phyloP scores from a whole-genome alignment of 2,797 vertebrate genomes.

The Artibeus jamaicensis region DNA sequence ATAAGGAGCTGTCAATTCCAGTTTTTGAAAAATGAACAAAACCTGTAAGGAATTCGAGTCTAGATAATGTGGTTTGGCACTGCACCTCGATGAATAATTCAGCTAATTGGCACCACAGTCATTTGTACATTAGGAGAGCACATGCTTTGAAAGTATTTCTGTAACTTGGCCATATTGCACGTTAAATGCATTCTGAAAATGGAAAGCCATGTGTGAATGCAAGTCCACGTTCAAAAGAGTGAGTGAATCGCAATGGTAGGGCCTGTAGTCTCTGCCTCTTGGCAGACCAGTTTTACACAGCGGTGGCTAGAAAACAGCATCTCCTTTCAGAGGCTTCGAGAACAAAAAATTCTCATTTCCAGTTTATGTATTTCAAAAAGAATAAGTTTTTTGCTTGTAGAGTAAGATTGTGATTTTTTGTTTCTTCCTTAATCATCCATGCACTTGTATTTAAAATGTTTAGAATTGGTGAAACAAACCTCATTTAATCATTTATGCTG shows the following conservation, averaged over 20 bases:
- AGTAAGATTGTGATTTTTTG: background rate
- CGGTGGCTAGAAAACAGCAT: background rate
- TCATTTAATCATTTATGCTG: background rate
- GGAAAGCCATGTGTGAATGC: background rate
- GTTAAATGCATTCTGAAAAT: slow-evolving; percentile 14
- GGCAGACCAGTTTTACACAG: background rate
- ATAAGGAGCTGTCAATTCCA: slow-evolving; percentile 21
- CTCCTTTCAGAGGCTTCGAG: background rate
- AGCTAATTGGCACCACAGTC: slow-evolving; percentile 53
- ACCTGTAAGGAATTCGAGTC: slow-evolving; percentile 42
- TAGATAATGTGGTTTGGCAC: slow-evolving; percentile 29
- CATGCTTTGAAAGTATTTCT: slow-evolving; percentile 57
- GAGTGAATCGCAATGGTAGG: background rate
- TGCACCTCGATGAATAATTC: slow-evolving; percentile 54
- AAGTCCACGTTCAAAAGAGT: background rate
- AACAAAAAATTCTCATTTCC: background rate
- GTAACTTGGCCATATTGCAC: slow-evolving; percentile 41
- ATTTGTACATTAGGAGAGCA: slow-evolving; percentile 49
- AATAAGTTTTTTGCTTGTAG: background rate
- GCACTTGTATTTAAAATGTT: background rate
- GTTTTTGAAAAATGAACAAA: slow-evolving; percentile 50
- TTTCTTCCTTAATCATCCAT: background rate
- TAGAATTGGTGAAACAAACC: background rate
- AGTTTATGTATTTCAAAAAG: background rate
- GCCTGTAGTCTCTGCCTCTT: background rate